Base-by-base conservation (phyloP, 2,797 vertebrate species). In the Bradypodion pumilum region DNA sequence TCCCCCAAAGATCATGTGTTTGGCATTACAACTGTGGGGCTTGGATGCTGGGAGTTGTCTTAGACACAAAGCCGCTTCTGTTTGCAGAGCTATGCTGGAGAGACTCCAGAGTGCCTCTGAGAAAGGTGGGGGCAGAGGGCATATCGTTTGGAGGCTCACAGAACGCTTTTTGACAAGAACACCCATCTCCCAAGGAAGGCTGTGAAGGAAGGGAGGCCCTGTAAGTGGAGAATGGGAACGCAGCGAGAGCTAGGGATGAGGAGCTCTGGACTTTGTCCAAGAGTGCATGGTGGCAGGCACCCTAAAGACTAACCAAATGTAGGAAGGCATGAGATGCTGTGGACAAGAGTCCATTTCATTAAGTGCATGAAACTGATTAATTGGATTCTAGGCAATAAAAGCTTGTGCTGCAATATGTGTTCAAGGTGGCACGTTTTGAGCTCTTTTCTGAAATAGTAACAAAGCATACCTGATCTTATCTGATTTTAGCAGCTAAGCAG, bases 61-160 rank as follows among this genome's bases (percentile, higher is more conserved):
- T 52, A 7, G 7, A 80, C 73, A 87, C 81, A 87, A 87, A 84
- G 81, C 86, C 78, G 70, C 78, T 65, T 87, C 81, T 87, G 86
- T 87, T 70, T 80, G 65, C 56, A 63, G 59, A 44, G 63, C 15
- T 1, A 35, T 52, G 77, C 78, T 80, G 83, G 81, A 87, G 66
- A 87, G 86, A 75, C 23, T 62, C 86, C 44, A 87, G 62, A 63
- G 78, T 80, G 65, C 65, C 35, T 63, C 29, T 5, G 81, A 80
- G 72, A 65, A 80, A 84, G 78, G 81, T 52, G 29, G 63, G 79
- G 70, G 76, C 82, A 56, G 72, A 75, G 86, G 49, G 84, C 65
- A 75, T 72, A 81, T 77, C 77, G 74, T 77, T 86, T 70, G 25
- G 35, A 83, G 72, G 69, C 42, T 69, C 46, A 8, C 15, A 60